These are phyloP conservation scores for Phymastichus coffea DNA, from an alignment of 1,140 invertebrate species.

Conservation along the genomic window DNA sequence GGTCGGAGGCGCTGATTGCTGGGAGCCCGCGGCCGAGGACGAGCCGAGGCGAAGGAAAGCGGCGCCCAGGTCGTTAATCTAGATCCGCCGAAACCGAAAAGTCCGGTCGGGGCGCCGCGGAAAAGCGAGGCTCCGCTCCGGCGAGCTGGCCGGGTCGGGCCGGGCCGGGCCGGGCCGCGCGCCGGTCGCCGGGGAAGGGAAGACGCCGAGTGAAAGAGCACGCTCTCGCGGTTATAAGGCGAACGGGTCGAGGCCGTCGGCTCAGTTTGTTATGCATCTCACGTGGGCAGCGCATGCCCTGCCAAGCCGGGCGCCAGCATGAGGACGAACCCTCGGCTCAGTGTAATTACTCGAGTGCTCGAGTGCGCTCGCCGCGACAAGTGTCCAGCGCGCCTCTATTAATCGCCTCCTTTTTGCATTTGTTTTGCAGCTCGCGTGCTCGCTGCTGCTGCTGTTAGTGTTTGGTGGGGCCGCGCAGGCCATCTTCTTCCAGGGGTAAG, in stretches of 20 bases:
- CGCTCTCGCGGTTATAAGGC: slow-evolving; percentile 39
- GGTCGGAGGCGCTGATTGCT: no score
- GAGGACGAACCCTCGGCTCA: slow-evolving; percentile 19
- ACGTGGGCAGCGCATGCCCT: slow-evolving; percentile 25
- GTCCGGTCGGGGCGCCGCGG: neutral
- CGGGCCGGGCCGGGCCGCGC: no score
- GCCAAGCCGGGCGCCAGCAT: slow-evolving; percentile 31
- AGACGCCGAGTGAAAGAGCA: no score
- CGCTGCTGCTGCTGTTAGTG: slow-evolving; percentile 29
- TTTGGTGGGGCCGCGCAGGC: slow-evolving; percentile 25
- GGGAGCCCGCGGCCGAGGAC: no score
- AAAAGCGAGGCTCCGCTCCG: neutral
- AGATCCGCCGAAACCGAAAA: no score
- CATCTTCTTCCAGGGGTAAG: slow-evolving; percentile 41
- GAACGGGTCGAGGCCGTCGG: slow-evolving; percentile 27
- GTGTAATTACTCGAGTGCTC: no score
- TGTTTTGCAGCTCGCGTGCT: slow-evolving; percentile 35
- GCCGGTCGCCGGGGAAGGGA: neutral
- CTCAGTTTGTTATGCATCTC: slow-evolving; percentile 43
- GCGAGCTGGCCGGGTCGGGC: neutral
- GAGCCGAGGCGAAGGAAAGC: no score
- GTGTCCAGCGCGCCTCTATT: neutral
- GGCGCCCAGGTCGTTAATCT: no score
- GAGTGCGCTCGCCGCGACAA: no score
- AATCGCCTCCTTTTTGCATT: neutral